Evolutionary conservation across 2,888 invertebrate species (phyloP).

Genomic region (Xylota segnis): DNA sequence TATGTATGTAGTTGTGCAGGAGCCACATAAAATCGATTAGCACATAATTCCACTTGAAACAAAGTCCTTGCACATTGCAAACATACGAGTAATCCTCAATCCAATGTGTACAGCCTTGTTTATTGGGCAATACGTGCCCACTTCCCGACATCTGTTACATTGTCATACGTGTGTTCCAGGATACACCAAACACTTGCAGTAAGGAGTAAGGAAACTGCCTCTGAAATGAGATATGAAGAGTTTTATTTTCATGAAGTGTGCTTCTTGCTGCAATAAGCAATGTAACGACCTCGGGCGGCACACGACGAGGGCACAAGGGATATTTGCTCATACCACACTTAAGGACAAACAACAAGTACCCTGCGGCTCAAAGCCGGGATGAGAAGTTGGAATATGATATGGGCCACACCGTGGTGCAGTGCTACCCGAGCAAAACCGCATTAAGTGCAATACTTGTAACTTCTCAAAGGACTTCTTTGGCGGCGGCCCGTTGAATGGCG

Average conservation of each 20-base stretch:
- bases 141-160: conserved; percentile 69
- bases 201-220: conserved; percentile 17
- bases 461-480: conserved; percentile 40
- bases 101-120: conserved; percentile 63
- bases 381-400: conserved; percentile 27
- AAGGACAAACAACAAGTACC: conserved; percentile 55
- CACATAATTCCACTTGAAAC: conserved; percentile 76
- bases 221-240: conserved; percentile 55
- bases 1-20: conserved; percentile 5
- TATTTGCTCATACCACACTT: conserved; percentile 22
- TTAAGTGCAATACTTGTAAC: conserved; percentile 59
- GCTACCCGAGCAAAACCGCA: no score
- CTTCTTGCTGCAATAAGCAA: conserved; percentile 62
- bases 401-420: conserved; percentile 13
- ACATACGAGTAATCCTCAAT: conserved; percentile 53
- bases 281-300: conserved; percentile 28
- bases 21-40: conserved; percentile 70
- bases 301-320: conserved; percentile 18
- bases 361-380: conserved; percentile 21
- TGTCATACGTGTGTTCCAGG: conserved; percentile 68
- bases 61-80: conserved; percentile 54
- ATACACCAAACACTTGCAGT: conserved; percentile 21
- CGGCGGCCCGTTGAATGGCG: conserved; percentile 12
- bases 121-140: conserved; percentile 71
- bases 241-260: conserved; percentile 69